Percentiles rank a stretch among this genome's conserved stretches.
Evolutionary conservation across 1,140 invertebrate species (phyloP).

Genomic region (Apis laboriosa): DNA sequence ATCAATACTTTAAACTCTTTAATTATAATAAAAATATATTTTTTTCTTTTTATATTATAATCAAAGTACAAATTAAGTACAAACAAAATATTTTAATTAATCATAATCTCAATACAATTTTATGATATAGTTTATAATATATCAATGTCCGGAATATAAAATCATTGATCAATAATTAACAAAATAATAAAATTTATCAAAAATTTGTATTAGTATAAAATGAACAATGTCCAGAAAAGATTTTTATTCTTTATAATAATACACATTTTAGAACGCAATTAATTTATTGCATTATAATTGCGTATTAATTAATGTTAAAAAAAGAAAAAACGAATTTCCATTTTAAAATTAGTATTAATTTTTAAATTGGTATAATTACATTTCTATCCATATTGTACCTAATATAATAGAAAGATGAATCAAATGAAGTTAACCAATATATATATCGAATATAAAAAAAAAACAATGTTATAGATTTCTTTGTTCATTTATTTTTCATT

Average conservation of each 20-base stretch:
- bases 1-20: neutral
- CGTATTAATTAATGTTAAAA: neutral
- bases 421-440: neutral
- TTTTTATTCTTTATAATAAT: neutral
- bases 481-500: neutral
- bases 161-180: neutral
- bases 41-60: neutral
- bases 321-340: neutral
- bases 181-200: neutral
- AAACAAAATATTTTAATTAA: neutral
- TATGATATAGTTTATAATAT: neutral
- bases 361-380: neutral
- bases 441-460: neutral
- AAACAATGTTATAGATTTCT: neutral
- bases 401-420: neutral
- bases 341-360: neutral
- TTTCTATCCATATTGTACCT: neutral
- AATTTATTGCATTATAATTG: neutral
- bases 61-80: neutral
- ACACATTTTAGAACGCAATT: neutral
- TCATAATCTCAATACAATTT: conserved; percentile 2
- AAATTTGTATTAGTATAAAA: neutral
- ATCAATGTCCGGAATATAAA: neutral
- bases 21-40: neutral
- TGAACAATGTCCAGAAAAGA: neutral